Evolutionary conservation across 2,113 vertebrate genomes (phyloP), one percentile per base, ranked within the genome.

Genomic region (Phainopepla nitens): DNA sequence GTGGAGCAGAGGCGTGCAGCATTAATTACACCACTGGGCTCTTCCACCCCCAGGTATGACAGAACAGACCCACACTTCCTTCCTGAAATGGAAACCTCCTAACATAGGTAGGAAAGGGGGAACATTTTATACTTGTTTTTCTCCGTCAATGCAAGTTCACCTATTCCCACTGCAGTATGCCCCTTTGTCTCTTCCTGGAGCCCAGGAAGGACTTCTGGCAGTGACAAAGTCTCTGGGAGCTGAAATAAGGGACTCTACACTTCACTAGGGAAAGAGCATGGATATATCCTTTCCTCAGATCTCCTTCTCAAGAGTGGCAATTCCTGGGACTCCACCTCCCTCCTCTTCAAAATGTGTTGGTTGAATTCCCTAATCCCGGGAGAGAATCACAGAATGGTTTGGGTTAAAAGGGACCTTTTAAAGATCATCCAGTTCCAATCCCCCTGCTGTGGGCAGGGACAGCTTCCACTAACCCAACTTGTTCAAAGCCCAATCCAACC

Each of bases 51-150:
- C 83, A 87, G 53, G 70, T 78, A 90, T 89, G 86, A 94, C 88
- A 91, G 72, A 71, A 83, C 49, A 95, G 93, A 90, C 69, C 93
- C 72, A 89, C 96, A 92, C 41, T 90, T 93, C 82, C 90, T 80
- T 83, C 93, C 90, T 95, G 90, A 96, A 97, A 96, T 95, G 92
- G 94, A 94, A 96, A 84, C 80, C 84, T 87, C 89, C 75, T 73
- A 49, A 82, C 2, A 2, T 51, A 49, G 60, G 80, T 44, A 93
- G 90, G 41, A 83, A 81, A 49, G 5, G 27, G 20, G 25, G 51
- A 88, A 80, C 1, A 3, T 82, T 85, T 82, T 57, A 82, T 56
- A 11, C 33, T 89, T 84, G 29, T 60, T 79, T 90, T 78, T 23
- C 14, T 71, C 78, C 71, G 36, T 39, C 79, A 80, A 11, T 50